Base-by-base conservation (phyloP, 1,140 invertebrate species). In the Lordiphosa clarofinis region DNA sequence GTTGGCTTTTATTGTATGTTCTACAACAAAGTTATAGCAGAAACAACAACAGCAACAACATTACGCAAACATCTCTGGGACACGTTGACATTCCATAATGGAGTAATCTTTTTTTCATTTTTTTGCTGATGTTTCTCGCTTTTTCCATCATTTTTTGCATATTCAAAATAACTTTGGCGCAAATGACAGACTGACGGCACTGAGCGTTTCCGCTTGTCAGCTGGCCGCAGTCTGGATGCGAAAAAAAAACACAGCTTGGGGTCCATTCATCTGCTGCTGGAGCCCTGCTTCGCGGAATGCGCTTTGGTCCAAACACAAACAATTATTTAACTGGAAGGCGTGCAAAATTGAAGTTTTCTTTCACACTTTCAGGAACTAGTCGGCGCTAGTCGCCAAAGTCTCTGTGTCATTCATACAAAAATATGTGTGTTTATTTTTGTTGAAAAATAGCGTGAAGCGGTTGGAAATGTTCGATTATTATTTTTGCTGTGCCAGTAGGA, bases 121-220 rank as follows among this genome's bases (percentile, higher is more conserved):
- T 33, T 52, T 11, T 7, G 15, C 11, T 46, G 46, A 13, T 52
- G 4, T 39, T 40, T 72, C 60, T 57, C 48, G 69, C 79, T 82
- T 36, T 59, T 59, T 52, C 37, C 63, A 67, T 68, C 50, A 67
- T 68, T 75, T 81, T 75, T 84, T 82, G 76, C 76, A 82, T 82
- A 82, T 82, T 82, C 72, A 82, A 76, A 82, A 82, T 82, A 82
- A 72, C 78, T 82, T 76, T 71, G 67, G 58, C 62, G 49, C 76
- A 73, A 63, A 82, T 81, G 75, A 81, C 72, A 68, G 76, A 74
- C 72, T 72, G 76, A 74, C 76, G 67, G 67, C 66, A 66, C 66
- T 75, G 61, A 60, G 58, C 67, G 61, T 82, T 82, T 82, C 76
- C 76, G 76, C 76, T 82, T 61, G 76, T 82, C 76, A 82, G 76